phyloP scores from a whole-genome alignment of 2,113 vertebrate genomes.

The Nibea coibor region DNA sequence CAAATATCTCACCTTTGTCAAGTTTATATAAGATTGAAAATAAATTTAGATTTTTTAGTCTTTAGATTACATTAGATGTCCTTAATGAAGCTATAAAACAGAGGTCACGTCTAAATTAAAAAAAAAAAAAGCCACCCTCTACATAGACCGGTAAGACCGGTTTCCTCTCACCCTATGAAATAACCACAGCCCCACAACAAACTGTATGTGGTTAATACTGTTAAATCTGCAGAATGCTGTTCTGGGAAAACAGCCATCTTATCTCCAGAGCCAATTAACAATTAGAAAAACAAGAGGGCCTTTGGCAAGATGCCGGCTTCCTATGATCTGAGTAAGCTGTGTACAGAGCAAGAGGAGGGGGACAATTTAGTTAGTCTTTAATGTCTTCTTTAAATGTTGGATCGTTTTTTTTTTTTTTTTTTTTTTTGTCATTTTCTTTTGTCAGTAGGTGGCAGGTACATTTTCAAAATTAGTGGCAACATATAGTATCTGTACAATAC shows the following conservation, averaged over 20 bases:
- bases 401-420: too few relatives aligned
- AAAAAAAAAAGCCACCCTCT: too few relatives aligned
- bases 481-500: too few relatives aligned
- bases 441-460: not conserved
- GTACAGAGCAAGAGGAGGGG: not conserved
- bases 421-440: not conserved
- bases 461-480: not conserved
- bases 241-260: constrained; percentile 45
- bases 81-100: not conserved
- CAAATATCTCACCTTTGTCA: not conserved
- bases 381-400: not conserved
- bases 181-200: not conserved
- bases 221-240: constrained; percentile 51
- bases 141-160: not conserved
- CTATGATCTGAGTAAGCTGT: constrained; percentile 9
- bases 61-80: not conserved
- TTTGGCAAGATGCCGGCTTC: constrained; percentile 7
- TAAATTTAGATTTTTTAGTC: not conserved
- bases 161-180: not conserved
- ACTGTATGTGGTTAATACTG: constrained; percentile 6
- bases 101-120: not conserved
- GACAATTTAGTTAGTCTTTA: not conserved
- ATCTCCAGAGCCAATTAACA: constrained; percentile 64
- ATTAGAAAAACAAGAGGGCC: constrained; percentile 18
- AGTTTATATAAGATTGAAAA: not conserved